Conservation (phyloP, 2,888 invertebrate genomes). For the Resseliella maxima region DNA sequence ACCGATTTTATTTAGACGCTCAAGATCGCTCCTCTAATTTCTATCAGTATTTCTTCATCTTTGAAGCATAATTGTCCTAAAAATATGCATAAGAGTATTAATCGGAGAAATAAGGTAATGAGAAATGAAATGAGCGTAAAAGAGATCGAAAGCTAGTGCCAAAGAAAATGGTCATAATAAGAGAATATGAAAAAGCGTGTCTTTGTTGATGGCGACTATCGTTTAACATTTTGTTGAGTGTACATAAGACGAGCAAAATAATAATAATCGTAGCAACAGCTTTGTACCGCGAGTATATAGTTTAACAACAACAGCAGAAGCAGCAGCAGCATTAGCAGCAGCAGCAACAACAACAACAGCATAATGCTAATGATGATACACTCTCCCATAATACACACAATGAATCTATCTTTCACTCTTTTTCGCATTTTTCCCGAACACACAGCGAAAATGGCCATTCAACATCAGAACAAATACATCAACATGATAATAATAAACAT, state of each 20-base stretch:
- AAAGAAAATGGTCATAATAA: background rate
- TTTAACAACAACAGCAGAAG: background rate
- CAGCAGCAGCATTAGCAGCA: background rate
- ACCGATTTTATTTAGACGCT: background rate
- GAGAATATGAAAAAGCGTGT: constrained; percentile 3
- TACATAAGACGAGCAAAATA: background rate
- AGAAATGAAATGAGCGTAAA: background rate
- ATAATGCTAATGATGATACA: constrained; percentile 51
- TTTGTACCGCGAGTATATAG: background rate
- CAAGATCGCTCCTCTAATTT: background rate
- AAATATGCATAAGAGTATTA: constrained; percentile 37
- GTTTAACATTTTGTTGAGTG: background rate
- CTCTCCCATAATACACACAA: constrained; percentile 34
- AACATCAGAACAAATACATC: constrained; percentile 49
- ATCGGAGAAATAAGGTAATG: background rate
- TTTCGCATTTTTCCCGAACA: background rate
- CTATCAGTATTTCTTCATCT: constrained; percentile 5
- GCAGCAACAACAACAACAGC: background rate
- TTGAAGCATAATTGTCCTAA: constrained; percentile 22
- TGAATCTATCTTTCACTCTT: background rate
- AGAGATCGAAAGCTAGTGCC: background rate
- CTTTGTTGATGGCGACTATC: background rate
- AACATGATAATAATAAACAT: constrained; percentile 53
- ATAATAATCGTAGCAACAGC: constrained; percentile 32
- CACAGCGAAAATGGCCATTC: background rate